Percentiles rank a stretch among this genome's conserved stretches.
These are phyloP conservation scores for Alexandromys oeconomus DNA, from an alignment of 2,797 vertebrate genomes.

Conservation along the genomic window DNA sequence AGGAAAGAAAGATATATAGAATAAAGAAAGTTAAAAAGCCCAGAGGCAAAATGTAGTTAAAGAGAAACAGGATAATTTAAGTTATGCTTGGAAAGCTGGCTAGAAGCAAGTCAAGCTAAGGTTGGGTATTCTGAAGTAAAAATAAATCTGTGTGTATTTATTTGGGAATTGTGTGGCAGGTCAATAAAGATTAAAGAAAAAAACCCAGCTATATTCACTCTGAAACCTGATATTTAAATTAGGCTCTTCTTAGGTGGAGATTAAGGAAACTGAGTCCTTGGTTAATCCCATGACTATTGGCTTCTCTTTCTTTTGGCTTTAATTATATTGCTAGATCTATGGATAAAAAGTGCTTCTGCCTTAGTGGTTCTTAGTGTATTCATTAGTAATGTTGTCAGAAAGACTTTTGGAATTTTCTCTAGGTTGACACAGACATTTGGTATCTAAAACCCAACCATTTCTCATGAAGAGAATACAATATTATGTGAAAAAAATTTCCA, in stretches of 20 bases:
- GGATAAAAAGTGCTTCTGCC: background rate
- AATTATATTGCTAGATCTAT: background rate
- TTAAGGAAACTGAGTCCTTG: background rate
- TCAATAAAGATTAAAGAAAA: background rate
- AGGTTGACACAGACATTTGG: background rate
- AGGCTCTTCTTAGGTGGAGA: background rate
- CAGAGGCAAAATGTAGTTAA: background rate
- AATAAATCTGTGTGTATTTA: background rate
- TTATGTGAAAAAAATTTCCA: background rate
- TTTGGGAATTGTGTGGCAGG: background rate
- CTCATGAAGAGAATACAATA: background rate
- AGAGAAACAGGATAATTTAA: background rate
- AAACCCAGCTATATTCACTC: background rate
- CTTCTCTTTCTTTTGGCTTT: conserved; percentile 32
- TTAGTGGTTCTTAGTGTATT: background rate
- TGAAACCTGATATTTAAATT: conserved; percentile 16
- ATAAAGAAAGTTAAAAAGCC: background rate
- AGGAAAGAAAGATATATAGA: background rate
- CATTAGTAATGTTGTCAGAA: background rate
- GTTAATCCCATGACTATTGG: background rate
- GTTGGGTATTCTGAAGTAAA: background rate
- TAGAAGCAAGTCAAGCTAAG: background rate
- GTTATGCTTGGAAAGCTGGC: background rate
- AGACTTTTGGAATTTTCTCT: background rate
- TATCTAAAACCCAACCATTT: background rate